These are phyloP conservation scores for Molossus molossus DNA, from an alignment of 2,797 vertebrate species.

Conservation along the genomic window DNA sequence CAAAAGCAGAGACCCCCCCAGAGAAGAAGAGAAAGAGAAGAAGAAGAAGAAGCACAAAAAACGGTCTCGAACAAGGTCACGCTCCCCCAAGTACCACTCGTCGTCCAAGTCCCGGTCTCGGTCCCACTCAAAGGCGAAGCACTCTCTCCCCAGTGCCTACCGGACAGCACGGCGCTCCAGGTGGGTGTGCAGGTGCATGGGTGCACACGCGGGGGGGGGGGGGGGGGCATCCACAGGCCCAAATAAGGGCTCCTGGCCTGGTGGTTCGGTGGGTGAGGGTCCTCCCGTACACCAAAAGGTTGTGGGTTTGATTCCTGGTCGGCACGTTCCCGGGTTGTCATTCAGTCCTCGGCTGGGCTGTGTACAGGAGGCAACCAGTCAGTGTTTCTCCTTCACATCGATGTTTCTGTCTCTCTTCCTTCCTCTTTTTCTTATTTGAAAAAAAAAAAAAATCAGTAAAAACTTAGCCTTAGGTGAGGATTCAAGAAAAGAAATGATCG, in stretches of 20 bases:
- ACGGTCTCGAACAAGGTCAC: conserved; percentile 93
- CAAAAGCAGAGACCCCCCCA: conserved; percentile 90
- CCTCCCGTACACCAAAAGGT: too few relatives aligned
- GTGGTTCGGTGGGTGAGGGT: not conserved
- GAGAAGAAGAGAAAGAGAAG: conserved; percentile 93
- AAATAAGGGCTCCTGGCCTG: not conserved
- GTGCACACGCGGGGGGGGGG: too few relatives aligned
- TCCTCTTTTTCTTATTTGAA: too few relatives aligned
- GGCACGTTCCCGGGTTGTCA: too few relatives aligned
- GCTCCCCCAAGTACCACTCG: conserved; percentile 91
- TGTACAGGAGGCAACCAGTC: too few relatives aligned
- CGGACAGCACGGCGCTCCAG: conserved; percentile 94
- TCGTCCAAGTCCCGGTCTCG: conserved; percentile 90
- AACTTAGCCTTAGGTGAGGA: too few relatives aligned
- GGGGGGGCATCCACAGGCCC: not conserved
- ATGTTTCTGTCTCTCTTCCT: too few relatives aligned
- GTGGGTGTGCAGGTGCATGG: conserved; percentile 88
- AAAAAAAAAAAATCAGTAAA: too few relatives aligned
- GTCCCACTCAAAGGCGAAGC: conserved; percentile 94
- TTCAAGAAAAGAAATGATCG: too few relatives aligned
- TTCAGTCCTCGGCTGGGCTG: too few relatives aligned
- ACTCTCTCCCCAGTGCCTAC: conserved; percentile 97
- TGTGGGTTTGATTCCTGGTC: too few relatives aligned
- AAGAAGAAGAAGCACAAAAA: conserved; percentile 98
- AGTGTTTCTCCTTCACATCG: too few relatives aligned